Evolutionary conservation across 2,888 invertebrate genomes (phyloP).

Genomic region (Tachina fera): DNA sequence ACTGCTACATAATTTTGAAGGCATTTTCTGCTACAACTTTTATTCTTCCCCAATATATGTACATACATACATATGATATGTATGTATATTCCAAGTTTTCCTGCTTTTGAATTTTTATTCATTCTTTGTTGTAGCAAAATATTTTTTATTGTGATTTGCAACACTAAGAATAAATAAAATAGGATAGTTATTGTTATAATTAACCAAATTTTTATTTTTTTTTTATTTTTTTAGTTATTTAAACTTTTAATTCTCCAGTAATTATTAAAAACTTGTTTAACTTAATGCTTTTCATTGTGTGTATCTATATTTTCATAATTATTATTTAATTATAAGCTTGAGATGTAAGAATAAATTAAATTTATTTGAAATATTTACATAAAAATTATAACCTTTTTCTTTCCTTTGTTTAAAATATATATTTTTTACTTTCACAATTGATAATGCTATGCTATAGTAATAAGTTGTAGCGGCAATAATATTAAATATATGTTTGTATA

Average conservation of each 20-base stretch:
- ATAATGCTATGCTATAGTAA: conserved; percentile 41
- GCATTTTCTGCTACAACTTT: neutral
- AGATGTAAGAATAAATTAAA: conserved; percentile 65
- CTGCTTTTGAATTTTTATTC: neutral
- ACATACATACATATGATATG: no score
- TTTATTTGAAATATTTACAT: conserved; percentile 66
- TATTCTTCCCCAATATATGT: neutral
- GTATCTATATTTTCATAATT: conserved; percentile 39
- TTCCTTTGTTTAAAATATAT: conserved; percentile 43
- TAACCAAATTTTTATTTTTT: conserved; percentile 2
- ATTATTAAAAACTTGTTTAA: conserved; percentile 42
- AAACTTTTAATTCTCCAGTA: conserved; percentile 37
- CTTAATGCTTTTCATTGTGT: conserved; percentile 33
- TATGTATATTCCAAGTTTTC: neutral
- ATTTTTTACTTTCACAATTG: conserved; percentile 46
- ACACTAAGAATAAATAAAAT: conserved; percentile 15
- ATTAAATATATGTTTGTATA: conserved; percentile 28
- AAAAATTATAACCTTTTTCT: conserved; percentile 26
- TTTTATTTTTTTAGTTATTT: neutral
- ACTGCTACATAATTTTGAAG: neutral
- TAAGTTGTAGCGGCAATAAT: conserved; percentile 56
- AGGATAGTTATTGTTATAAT: conserved; percentile 22
- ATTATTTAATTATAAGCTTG: conserved; percentile 60
- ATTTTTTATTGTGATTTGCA: conserved; percentile 15
- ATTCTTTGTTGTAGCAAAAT: neutral